phyloP scores from a whole-genome alignment of 2,113 vertebrate genomes.

The Hirundichthys speculiger region DNA sequence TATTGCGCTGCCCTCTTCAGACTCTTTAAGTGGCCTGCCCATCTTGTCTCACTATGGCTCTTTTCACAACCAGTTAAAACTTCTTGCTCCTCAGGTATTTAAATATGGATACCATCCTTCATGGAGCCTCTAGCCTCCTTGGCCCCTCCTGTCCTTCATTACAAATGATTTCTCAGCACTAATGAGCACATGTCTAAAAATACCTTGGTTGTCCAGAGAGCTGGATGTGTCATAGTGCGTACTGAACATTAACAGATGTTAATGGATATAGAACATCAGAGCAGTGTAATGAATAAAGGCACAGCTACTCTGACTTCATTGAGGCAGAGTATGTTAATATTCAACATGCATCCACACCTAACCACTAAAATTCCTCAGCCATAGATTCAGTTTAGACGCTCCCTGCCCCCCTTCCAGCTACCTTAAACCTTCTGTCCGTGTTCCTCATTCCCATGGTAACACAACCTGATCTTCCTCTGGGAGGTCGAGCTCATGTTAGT shows the following conservation, averaged over 20 bases:
- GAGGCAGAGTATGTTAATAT: conserved; percentile 60
- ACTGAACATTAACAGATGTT: conserved; percentile 72
- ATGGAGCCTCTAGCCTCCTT: conserved; percentile 56
- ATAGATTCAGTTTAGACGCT: conserved; percentile 39
- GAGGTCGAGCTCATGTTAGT: conserved; percentile 65
- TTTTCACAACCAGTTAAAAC: conserved; percentile 44
- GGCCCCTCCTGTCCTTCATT: conserved; percentile 63
- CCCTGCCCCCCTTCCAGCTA: conserved; percentile 32
- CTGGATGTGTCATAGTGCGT: conserved; percentile 65
- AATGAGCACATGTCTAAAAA: conserved; percentile 82
- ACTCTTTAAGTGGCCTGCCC: conserved; percentile 54
- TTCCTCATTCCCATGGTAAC: conserved; percentile 70
- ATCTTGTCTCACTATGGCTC: conserved; percentile 55
- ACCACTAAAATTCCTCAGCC: conserved; percentile 60
- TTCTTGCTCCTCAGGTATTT: conserved; percentile 60
- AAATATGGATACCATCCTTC: conserved; percentile 67
- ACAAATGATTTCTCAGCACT: conserved; percentile 77
- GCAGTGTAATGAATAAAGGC: conserved; percentile 60
- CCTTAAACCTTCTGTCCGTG: conserved; percentile 66
- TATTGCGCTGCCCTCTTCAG: conserved; percentile 47
- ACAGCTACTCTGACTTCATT: conserved; percentile 50
- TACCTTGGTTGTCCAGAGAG: conserved; percentile 71
- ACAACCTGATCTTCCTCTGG: conserved; percentile 62
- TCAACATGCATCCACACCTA: conserved; percentile 53
- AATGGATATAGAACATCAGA: conserved; percentile 73